Conservation (phyloP, 2,888 invertebrate species). For the Hypena proboscidalis region DNA sequence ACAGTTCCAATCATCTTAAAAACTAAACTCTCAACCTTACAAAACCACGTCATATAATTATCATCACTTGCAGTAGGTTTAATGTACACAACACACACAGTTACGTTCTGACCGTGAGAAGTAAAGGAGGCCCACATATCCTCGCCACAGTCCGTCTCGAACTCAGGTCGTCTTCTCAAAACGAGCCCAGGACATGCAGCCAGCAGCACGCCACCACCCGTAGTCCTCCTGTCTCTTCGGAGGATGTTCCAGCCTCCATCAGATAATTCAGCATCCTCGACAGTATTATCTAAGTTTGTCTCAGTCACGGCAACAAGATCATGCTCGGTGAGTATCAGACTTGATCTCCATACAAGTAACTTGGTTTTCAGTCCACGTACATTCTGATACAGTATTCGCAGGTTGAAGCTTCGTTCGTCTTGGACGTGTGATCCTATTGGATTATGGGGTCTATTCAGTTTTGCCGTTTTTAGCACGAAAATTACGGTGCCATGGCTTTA, state of each 20-base stretch:
- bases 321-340: not conserved
- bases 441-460: not conserved
- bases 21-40: no score
- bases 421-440: not conserved
- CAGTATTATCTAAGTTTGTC: not conserved
- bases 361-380: slow-evolving; percentile 4
- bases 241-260: not conserved
- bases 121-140: not conserved
- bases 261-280: slow-evolving; percentile 1
- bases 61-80: slow-evolving; percentile 3
- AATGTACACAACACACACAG: slow-evolving; percentile 5
- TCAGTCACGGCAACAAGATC: no score
- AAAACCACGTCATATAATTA: no score
- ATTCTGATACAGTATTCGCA: slow-evolving; percentile 5
- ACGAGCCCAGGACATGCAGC: not conserved
- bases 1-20: no score
- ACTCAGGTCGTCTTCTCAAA: not conserved
- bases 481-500: slow-evolving; percentile 3
- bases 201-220: not conserved
- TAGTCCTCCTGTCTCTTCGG: slow-evolving; percentile 3
- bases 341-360: no score
- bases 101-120: not conserved
- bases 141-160: not conserved
- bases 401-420: not conserved
- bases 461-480: slow-evolving; percentile 1